These are phyloP conservation scores for Clupea harengus DNA, from an alignment of 2,113 vertebrate genomes.

Conservation along the genomic window DNA sequence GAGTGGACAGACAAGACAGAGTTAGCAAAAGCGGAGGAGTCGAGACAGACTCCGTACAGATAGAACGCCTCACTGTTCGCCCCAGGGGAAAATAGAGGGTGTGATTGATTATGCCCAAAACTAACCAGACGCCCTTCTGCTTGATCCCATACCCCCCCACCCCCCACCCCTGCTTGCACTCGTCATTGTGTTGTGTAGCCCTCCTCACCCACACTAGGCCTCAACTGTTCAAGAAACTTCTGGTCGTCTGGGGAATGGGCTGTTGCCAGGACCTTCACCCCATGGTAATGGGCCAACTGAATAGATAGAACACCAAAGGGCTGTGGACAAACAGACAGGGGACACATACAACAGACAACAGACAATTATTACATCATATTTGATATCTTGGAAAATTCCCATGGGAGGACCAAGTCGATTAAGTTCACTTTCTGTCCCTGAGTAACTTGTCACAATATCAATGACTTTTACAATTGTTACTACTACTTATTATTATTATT, in stretches of 20 bases:
- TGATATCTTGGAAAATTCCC: neutral
- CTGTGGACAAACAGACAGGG: slow-evolving; percentile 58
- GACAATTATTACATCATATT: neutral
- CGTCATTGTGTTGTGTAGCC: neutral
- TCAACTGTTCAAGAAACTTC: slow-evolving; percentile 81
- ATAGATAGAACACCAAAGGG: slow-evolving; percentile 85
- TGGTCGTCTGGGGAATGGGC: slow-evolving; percentile 80
- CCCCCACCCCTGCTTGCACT: neutral
- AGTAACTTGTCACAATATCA: no score
- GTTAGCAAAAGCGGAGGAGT: neutral
- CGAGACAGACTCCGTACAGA: neutral
- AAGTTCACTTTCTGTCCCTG: no score
- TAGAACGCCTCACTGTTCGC: neutral
- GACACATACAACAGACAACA: neutral
- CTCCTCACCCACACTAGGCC: slow-evolving; percentile 77
- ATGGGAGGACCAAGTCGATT: no score
- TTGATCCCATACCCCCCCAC: neutral
- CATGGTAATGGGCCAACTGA: slow-evolving; percentile 88
- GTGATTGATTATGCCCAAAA: neutral
- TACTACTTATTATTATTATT: no score
- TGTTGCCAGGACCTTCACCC: slow-evolving; percentile 86
- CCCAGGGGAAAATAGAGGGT: neutral
- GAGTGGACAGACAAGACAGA: neutral
- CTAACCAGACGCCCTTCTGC: neutral
- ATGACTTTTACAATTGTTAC: no score